phyloP scores from a whole-genome alignment of 2,113 vertebrate genomes.

The Elephas maximus region DNA sequence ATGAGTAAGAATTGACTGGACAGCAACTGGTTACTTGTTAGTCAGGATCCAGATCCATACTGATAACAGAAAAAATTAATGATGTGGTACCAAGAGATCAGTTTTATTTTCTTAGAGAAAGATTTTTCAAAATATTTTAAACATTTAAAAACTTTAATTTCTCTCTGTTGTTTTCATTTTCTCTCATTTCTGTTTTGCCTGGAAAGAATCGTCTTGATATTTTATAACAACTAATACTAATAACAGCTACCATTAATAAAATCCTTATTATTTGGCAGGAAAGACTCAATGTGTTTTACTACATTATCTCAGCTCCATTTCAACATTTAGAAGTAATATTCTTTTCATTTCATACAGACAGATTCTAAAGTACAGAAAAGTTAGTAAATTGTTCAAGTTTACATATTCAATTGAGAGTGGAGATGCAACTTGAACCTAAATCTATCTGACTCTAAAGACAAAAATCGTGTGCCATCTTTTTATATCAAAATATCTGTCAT shows the following conservation, averaged over 20 bases:
- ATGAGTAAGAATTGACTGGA: too few relatives aligned
- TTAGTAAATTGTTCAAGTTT: background rate
- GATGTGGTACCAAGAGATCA: background rate
- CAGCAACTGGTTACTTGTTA: too few relatives aligned
- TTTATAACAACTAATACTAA: too few relatives aligned
- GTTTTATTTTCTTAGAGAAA: background rate
- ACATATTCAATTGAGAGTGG: background rate
- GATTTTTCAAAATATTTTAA: background rate
- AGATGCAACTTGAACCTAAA: background rate
- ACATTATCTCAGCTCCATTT: background rate
- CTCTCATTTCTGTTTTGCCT: too few relatives aligned
- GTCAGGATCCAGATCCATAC: background rate
- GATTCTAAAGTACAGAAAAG: background rate
- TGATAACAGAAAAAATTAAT: background rate
- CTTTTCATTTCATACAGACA: background rate
- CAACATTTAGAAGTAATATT: background rate
- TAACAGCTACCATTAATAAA: background rate
- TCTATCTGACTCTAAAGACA: background rate
- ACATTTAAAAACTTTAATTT: background rate
- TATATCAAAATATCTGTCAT: background rate
- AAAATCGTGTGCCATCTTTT: background rate
- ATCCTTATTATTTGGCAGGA: background rate
- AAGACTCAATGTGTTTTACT: background rate
- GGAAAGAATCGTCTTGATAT: too few relatives aligned
- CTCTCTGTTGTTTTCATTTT: too few relatives aligned